Percentiles rank a stretch among this genome's conserved stretches.
Conservation (phyloP, 2,888 invertebrate species). For the Apoda limacodes region DNA sequence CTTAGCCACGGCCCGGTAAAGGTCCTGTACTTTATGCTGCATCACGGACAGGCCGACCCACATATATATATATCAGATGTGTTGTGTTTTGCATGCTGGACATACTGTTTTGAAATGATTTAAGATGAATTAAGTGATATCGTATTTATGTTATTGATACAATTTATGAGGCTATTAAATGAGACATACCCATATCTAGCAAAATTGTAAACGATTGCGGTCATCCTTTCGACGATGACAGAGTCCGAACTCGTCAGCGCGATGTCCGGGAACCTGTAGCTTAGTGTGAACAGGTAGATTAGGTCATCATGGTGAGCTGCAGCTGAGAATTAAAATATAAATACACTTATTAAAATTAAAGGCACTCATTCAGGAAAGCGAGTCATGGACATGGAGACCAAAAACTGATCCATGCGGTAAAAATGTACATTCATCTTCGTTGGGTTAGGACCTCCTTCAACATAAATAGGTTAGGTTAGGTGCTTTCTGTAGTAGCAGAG, state of each 20-base stretch:
- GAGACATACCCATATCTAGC: constrained; percentile 40
- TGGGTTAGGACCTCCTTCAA: too few species aligned
- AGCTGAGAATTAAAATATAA: constrained; percentile 28
- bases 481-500: too few species aligned
- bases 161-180: not conserved
- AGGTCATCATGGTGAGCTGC: constrained; percentile 53
- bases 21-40: too few species aligned
- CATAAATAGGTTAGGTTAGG: too few species aligned
- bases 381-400: too few species aligned
- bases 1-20: too few species aligned
- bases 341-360: not conserved
- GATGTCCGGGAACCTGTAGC: constrained; percentile 39
- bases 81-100: not conserved
- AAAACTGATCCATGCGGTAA: too few species aligned
- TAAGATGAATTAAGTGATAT: too few species aligned
- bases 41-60: too few species aligned
- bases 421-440: too few species aligned
- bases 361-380: too few species aligned
- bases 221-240: constrained; percentile 44
- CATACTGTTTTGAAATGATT: not conserved
- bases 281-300: constrained; percentile 53
- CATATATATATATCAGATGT: too few species aligned
- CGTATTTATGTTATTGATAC: not conserved
- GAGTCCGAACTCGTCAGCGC: constrained; percentile 36
- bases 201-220: constrained; percentile 49